Evolutionary conservation across 2,888 invertebrate species (phyloP), one percentile per base, ranked within the genome.

Genomic region (Amphipoea lucens): DNA sequence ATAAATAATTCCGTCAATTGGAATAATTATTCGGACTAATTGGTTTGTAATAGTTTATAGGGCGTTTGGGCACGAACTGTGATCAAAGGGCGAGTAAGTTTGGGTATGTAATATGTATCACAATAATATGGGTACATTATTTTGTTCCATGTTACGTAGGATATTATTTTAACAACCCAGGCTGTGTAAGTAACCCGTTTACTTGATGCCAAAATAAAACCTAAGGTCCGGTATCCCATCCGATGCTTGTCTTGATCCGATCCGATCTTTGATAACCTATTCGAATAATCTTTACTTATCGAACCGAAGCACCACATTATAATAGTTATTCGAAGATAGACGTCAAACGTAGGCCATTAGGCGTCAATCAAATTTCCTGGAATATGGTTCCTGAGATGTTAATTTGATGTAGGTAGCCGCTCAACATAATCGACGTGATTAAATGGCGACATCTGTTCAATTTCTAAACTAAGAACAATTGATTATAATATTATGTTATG

Each of bases 1-100:
- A 63, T 62, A 63, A 78, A 74, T 87, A 79, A 85, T 85, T 77
- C 45, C n/a, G 9, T 69, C 68, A 66, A 80, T 80, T 66, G 45
- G 66, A 74, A 70, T 67, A 65, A 87, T 77, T 67, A 73, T 77
- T 69, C 57, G 12, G 40, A 72, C 29, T 62, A 76, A 84, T 76
- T 84, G 74, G 54, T 69, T 70, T 48, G 60, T 70, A 72, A 70
- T 40, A 40, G 5, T 40, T 40, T 12, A 29, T 29, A 48, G 3
- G 12, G 62, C 60, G 70, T 70, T 83, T 54, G n/a, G 57, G 66
- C 74, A 48, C 14, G 23, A 36, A 12, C 4, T 5, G 69, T 76
- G 71, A 79, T 79, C 54, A 66, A 66, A 45, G 70, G 45, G 48
- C 7, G 17, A 7, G 40, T 7, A 67, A 20, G 23, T 40, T 42